Evolutionary conservation across 2,888 invertebrate species (phyloP), one percentile per base, ranked within the genome.

Genomic region (Tromatobia lineatoria): DNA sequence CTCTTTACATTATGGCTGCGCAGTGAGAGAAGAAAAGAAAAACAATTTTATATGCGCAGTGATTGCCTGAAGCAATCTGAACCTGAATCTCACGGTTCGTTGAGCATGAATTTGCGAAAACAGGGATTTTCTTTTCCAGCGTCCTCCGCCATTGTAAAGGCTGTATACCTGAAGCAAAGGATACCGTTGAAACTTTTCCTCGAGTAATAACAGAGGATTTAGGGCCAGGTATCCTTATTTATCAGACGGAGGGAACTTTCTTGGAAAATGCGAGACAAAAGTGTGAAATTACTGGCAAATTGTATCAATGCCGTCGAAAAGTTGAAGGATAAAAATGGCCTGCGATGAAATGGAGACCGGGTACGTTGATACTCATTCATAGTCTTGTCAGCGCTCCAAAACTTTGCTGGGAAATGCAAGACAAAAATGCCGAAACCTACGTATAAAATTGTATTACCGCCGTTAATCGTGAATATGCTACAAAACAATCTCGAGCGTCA

Each of bases 21-120:
- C 50, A n/a, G 18, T 50, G 29, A 59, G 59, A 42, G 18, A 8
- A 42, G 42, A 42, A 42, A 13, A 64, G 42, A 8, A n/a, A 29
- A 18, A 42, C 18, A 64, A 11, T 18, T 10, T 38, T 10, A 3
- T 54, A 11, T 18, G 4, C n/a, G 47, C 29, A 20, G 54, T 11
- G 11, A 54, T 54, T 20, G 54, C 23, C 54, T 23, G 54, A 23
- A 23, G 54, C 54, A 10, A 57, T 57, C 15, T 38, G 38, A 38
- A 38, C 38, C 38, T 38, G 38, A 38, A 10, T 1, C 38, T 13
- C 25, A 11, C 23, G 29, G 59, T 34, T 61, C 34, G 18, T 10
- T 57, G 25, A 61, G 34, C n/a, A 29, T 18, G 59, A 61, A 61
- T n/a, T 18, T 8, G 8, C 34, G n/a, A 66, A 66, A 42, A 66